Evolutionary conservation across 2,888 invertebrate genomes (phyloP), one percentile per base, ranked within the genome.

Genomic region (Clepsis dumicolana): DNA sequence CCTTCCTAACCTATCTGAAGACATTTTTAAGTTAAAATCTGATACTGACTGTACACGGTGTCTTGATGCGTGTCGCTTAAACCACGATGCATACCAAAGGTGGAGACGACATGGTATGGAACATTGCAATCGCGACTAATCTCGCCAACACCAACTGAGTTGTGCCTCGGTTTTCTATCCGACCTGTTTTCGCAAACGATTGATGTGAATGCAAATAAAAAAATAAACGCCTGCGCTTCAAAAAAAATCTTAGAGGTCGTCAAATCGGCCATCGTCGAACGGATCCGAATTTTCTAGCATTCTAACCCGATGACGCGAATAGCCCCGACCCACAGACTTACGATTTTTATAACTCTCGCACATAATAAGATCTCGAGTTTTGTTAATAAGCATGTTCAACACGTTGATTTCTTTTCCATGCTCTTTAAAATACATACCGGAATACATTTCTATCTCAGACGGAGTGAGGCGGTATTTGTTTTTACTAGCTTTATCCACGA

Each of bases 321-420:
- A 76, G 12, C 82, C 88, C 52, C 89, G 77, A 7, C 88, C 89
- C n/a, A 85, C 70, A n/a, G 80, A 81, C 64, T 82, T 86, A 0
- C 74, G 59, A 60, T 84, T 80, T 59, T 83, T 73, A 72, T 88
- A 77, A 66, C 81, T 84, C 60, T 84, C 82, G 64, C 87, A 87
- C 61, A 86, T 83, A 50, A 77, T 78, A 1, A 88, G 73, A 72
- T 88, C 87, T 16, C 80, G 75, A 0, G 79, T 79, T 74, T 89
- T 89, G 64, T 87, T 87, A 12, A 81, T 70, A 35, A 88, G 66
- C 1, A 87, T 72, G 68, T 80, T 81, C 38, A 88, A 72, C 2
- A 84, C 78, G 71, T 88, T 88, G 67, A 77, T 81, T 67, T 81
- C 74, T 50, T 72, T 72, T 0, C 80, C 86, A 25, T 73, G 64